phyloP scores from a whole-genome alignment of 2,888 invertebrate genomes.

The Nomada fabriciana region DNA sequence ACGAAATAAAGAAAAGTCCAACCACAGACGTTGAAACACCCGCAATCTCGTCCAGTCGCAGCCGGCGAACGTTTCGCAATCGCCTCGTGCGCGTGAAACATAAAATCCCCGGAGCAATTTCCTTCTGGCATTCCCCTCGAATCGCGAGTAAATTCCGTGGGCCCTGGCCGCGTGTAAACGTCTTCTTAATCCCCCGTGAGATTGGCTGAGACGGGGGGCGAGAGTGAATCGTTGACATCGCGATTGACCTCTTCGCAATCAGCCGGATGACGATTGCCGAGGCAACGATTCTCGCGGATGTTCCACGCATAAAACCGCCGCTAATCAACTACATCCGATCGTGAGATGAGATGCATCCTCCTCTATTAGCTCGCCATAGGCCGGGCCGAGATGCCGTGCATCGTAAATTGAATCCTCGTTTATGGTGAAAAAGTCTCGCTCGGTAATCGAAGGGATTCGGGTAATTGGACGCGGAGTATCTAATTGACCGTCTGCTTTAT shows the following conservation, averaged over 20 bases:
- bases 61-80: no score
- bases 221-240: slow-evolving; percentile 70
- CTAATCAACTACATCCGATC: slow-evolving; percentile 48
- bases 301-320: slow-evolving; percentile 26
- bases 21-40: no score
- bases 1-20: no score
- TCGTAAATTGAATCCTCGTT: slow-evolving; percentile 47
- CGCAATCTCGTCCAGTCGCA: no score
- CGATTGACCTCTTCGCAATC: slow-evolving; percentile 67
- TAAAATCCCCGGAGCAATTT: no score
- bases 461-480: slow-evolving; percentile 33
- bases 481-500: slow-evolving; percentile 26
- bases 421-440: slow-evolving; percentile 23
- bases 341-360: slow-evolving; percentile 36
- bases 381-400: slow-evolving; percentile 14
- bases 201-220: slow-evolving; percentile 39
- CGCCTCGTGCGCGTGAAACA: no score
- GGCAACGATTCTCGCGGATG: slow-evolving; percentile 38
- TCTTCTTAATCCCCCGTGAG: slow-evolving; percentile 26
- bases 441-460: slow-evolving; percentile 29
- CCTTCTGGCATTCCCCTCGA: not conserved
- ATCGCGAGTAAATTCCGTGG: slow-evolving; percentile 6
- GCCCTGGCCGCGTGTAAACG: not conserved
- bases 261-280: slow-evolving; percentile 24
- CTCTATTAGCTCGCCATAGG: slow-evolving; percentile 28